Base-by-base conservation (phyloP, 92 coral and sea anemone species). In the Diadumene lineata region DNA sequence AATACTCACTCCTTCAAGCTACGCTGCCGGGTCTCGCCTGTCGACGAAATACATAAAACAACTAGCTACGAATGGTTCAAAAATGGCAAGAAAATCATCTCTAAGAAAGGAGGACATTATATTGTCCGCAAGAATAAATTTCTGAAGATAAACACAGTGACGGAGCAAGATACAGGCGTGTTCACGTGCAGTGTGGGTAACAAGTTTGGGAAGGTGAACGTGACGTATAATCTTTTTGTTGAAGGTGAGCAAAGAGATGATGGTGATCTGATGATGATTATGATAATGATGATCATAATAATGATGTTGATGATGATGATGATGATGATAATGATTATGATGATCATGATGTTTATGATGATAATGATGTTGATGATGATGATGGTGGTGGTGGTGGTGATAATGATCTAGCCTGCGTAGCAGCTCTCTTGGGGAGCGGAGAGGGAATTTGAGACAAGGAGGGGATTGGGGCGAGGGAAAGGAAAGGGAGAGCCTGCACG, bases 31-130 rank as follows among this genome's bases (percentile, higher is more conserved):
- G 48, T 34, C 24, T 28, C 68, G 11, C 84, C 80, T 27, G 58
- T n/a, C 66, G 57, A 60, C 64, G 9, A 33, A 30, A 1, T 0
- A 15, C 11, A 38, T 13, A 17, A 4, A 21, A 31, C 57, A 18
- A 68, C 63, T 1, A 25, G 24, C 23, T 78, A 78, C 58, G 25
- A 62, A 19, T 86, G 91, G 91, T 86, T 64, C 70, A 86, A 86
- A 33, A 57, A 86, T 67, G 70, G 74, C 1, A 72, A 32, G 28
- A 15, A 0, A 31, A 66, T 86, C 21, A 28, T 33, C 44, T 6
- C 61, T 0, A 29, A 23, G 50, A 33, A 48, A 18, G 17, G 13
- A 27, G 18, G 11, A 1, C 72, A 84, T 15, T 86, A 74, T 31
- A 17, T 0, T 7, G 63, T 86, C 26, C 82, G 70, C 43, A 10